Evolutionary conservation across 2,888 invertebrate genomes (phyloP), one percentile per base, ranked within the genome.

Genomic region (Hyposoter dolosus): DNA sequence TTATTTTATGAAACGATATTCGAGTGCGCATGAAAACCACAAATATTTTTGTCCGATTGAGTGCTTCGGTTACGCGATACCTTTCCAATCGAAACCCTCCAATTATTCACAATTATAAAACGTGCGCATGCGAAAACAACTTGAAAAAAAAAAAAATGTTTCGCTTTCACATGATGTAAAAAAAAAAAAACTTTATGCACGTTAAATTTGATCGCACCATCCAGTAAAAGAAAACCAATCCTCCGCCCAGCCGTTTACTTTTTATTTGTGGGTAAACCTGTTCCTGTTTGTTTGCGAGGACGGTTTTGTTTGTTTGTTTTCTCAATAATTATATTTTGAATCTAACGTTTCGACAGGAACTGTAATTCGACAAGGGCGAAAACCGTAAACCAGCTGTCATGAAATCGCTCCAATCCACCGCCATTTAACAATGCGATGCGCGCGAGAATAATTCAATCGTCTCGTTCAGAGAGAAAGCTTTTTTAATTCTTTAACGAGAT

Each of bases 361-460:
- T 66, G 76, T 71, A 35, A 74, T 78, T 72, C 28, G 56, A 71
- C 35, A 40, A 76, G 66, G 66, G 40, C 43, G 74, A 72, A 63
- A 79, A 69, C 32, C 68, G 60, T 56, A 12, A 47, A 43, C 77
- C 87, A 87, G 84, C 60, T 63, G 86, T 80, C 82, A 84, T 77
- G 84, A 79, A 86, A 84, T 82, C 66, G 79, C 76, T 75, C 50
- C 68, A 76, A 75, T 80, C 60, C 23, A 15, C 66, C 77, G 68
- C 35, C n/a, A 65, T 53, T 74, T 15, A 76, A 56, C 63, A 50
- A 63, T 72, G 60, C 53, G 66, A 19, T 35, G 53, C 66, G 65
- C 75, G 28, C 79, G 80, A 81, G 43, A 76, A 77, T 40, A 50
- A 50, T 56, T 50, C 50, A 23, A 69, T 79, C 71, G 19, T 79